These are phyloP conservation scores for Eurosta solidaginis DNA, from an alignment of 1,140 invertebrate species.

Conservation along the genomic window DNA sequence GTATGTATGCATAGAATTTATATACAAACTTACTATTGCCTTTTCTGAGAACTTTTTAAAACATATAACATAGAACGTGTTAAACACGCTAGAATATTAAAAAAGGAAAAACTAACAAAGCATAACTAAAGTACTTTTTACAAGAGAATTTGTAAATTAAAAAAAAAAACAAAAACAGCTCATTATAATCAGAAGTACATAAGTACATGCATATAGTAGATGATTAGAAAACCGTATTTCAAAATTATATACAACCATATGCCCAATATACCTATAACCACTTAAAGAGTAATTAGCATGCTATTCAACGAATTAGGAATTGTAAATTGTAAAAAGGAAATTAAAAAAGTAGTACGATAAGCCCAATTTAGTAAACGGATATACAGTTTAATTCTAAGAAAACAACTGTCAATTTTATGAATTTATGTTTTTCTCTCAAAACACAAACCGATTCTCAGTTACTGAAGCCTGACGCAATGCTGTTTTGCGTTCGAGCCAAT, in stretches of 20 bases:
- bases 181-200: too few species aligned
- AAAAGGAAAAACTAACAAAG: not conserved
- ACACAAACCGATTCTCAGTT: not conserved
- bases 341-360: not conserved
- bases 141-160: not conserved
- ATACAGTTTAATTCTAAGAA: not conserved
- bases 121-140: slow-evolving; percentile 11
- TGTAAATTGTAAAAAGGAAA: not conserved
- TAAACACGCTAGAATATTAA: slow-evolving; percentile 2
- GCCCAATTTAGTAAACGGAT: not conserved
- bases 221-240: not conserved
- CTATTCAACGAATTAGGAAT: slow-evolving; percentile 25
- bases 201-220: not conserved
- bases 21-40: slow-evolving; percentile 28
- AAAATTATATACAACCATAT: not conserved
- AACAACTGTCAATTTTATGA: not conserved
- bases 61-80: not conserved
- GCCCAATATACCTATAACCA: not conserved
- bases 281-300: not conserved
- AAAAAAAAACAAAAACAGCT: not conserved
- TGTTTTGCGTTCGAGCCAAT: too few species aligned
- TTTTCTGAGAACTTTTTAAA: slow-evolving; percentile 11
- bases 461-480: too few species aligned
- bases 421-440: not conserved
- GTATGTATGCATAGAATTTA: slow-evolving; percentile 1